Evolutionary conservation across 1,140 invertebrate genomes (phyloP), one percentile per base, ranked within the genome.

Genomic region (Calephelis virginiensis): DNA sequence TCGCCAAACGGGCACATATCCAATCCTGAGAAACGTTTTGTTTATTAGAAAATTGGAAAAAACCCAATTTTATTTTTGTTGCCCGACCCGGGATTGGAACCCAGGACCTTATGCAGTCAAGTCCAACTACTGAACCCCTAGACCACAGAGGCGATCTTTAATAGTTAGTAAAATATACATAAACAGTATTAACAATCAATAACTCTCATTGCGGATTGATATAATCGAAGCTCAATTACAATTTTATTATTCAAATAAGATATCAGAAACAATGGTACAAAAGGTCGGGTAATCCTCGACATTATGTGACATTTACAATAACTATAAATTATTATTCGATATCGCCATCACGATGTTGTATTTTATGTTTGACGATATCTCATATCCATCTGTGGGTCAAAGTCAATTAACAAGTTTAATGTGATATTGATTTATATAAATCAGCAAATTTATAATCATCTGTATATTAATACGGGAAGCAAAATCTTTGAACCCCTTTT

Each of bases 251-350:
- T 63, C 45, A 43, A 67, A 45, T 47, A 56, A 67, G 49, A 61
- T 62, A 64, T 64, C 45, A 56, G 43, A 59, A 70, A 72, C 68
- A 72, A 75, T 71, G 71, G 49, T 53, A 63, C 53, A 63, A 76
- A 72, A 76, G 71, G 71, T 69, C 59, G 67, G 67, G 48, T 61
- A 65, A 69, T 68, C 74, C 74, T 71, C 71, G 71, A 73, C 69
- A 75, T 75, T 70, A 62, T 40, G 62, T 69, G 73, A 67, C 68
- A 72, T 76, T 70, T 71, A 62, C 68, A 47, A 4, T 17, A 13
- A 61, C 67, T 66, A 76, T 76, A 76, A 76, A 76, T 76, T 71
- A 63, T 74, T 74, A 68, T 60, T 61, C 59, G 67, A 74, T 73
- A 73, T 68, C 53, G 43, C 61, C 63, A 74, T 76, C 72, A 73